Conservation (phyloP, 1,140 invertebrate species). For the Drosophila biarmipes region DNA sequence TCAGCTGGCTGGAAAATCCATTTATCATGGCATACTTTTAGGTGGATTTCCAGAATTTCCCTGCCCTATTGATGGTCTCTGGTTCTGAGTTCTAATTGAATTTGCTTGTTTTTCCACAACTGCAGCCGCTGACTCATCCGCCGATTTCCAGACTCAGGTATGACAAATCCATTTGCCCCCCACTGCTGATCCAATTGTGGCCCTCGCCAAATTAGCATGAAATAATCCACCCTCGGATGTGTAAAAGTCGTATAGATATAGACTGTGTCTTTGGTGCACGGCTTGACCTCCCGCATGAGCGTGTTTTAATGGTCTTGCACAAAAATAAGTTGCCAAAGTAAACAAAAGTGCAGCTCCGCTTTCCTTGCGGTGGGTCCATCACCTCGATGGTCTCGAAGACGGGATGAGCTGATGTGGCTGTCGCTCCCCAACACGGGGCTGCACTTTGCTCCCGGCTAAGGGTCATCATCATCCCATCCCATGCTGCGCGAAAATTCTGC, state of each 20-base stretch:
- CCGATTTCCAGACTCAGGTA: slow-evolving; percentile 54
- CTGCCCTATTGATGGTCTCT: slow-evolving; percentile 10
- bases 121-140: slow-evolving; percentile 56
- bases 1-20: not conserved
- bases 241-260: not conserved
- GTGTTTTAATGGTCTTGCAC: slow-evolving; percentile 46
- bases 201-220: slow-evolving; percentile 59
- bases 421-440: slow-evolving; percentile 27
- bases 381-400: not conserved
- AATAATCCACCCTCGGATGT: slow-evolving; percentile 57
- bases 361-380: slow-evolving; percentile 38
- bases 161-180: slow-evolving; percentile 61
- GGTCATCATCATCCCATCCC: slow-evolving; percentile 31
- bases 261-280: slow-evolving; percentile 21
- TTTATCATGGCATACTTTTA: slow-evolving; percentile 59
- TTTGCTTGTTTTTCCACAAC: slow-evolving; percentile 46
- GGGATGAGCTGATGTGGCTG: not conserved
- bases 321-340: slow-evolving; percentile 70
- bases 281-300: slow-evolving; percentile 62
- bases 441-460: slow-evolving; percentile 44
- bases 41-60: slow-evolving; percentile 32
- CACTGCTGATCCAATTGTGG: slow-evolving; percentile 23
- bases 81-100: slow-evolving; percentile 50
- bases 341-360: slow-evolving; percentile 44
- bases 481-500: slow-evolving; percentile 56